Percentiles rank a stretch among this genome's conserved stretches.
Evolutionary conservation across 2,113 vertebrate genomes (phyloP).

Genomic region (Myanophis thanlyinensis): DNA sequence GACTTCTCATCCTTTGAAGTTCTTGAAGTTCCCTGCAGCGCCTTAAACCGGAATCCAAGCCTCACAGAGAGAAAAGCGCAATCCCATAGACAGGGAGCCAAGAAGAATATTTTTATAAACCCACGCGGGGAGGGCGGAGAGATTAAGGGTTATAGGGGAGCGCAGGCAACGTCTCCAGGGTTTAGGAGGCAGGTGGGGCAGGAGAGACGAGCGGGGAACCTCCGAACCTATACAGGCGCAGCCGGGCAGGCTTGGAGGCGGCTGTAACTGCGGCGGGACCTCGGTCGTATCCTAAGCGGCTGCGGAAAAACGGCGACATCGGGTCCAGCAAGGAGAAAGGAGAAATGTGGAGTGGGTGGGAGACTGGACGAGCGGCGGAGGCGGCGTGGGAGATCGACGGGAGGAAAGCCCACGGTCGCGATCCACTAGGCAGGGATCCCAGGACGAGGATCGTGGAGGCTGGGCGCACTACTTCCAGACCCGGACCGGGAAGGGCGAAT

Average conservation of each 20-base stretch:
- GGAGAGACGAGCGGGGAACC: background rate
- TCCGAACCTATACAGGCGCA: background rate
- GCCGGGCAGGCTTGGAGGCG: background rate
- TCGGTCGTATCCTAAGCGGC: background rate
- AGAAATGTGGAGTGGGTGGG: too few species aligned
- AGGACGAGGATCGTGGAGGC: fast-evolving
- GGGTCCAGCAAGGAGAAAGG: background rate
- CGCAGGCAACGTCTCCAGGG: background rate
- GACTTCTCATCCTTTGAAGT: background rate
- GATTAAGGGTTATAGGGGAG: too few species aligned
- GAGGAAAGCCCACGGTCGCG: too few species aligned
- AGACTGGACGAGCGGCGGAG: background rate
- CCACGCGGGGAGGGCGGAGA: fast-evolving
- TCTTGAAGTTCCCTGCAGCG: background rate
- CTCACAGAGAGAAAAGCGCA: background rate
- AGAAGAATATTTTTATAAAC: background rate
- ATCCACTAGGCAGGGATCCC: too few species aligned
- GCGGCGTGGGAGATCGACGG: fast-evolving
- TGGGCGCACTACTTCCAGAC: background rate
- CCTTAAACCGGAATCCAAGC: background rate
- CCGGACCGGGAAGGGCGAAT: background rate
- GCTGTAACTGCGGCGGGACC: background rate
- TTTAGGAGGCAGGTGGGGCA: background rate
- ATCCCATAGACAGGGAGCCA: background rate
- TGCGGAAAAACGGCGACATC: background rate